These are phyloP conservation scores for Cheilinus undulatus DNA, from an alignment of 2,113 vertebrate species.

Conservation along the genomic window DNA sequence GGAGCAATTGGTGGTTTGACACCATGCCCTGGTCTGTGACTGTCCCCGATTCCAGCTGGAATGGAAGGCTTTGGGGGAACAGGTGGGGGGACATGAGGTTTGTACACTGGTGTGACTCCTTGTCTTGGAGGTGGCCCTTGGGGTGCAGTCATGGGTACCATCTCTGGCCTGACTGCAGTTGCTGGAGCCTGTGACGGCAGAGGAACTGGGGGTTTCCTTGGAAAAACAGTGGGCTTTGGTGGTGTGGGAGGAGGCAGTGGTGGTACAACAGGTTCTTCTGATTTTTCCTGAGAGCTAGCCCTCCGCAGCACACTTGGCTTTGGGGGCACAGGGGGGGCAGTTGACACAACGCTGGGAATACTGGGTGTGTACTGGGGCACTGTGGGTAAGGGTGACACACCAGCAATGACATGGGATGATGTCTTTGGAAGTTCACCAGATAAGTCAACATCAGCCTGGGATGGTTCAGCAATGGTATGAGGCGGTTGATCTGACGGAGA, in stretches of 20 bases:
- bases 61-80: constrained; percentile 95
- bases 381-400: constrained; percentile 81
- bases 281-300: constrained; percentile 88
- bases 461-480: constrained; percentile 25
- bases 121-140: constrained; percentile 77
- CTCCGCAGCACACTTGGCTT: constrained; percentile 86
- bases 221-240: constrained; percentile 91
- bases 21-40: constrained; percentile 85
- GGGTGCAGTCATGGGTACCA: constrained; percentile 72
- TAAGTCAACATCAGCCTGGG: constrained; percentile 73
- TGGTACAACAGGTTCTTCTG: constrained; percentile 85
- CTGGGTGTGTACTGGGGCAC: constrained; percentile 84
- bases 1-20: constrained; percentile 93
- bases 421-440: constrained; percentile 63
- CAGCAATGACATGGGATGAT: constrained; percentile 62
- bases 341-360: constrained; percentile 80
- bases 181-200: constrained; percentile 80
- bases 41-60: constrained; percentile 89
- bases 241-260: constrained; percentile 89
- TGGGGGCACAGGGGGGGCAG: constrained; percentile 84
- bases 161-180: constrained; percentile 57
- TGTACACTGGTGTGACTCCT: constrained; percentile 78
- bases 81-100: constrained; percentile 89
- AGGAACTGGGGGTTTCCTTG: constrained; percentile 86
- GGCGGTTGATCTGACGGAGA: constrained; percentile 45